phyloP scores from a whole-genome alignment of 2,113 vertebrate genomes.

The Neotoma lepida region DNA sequence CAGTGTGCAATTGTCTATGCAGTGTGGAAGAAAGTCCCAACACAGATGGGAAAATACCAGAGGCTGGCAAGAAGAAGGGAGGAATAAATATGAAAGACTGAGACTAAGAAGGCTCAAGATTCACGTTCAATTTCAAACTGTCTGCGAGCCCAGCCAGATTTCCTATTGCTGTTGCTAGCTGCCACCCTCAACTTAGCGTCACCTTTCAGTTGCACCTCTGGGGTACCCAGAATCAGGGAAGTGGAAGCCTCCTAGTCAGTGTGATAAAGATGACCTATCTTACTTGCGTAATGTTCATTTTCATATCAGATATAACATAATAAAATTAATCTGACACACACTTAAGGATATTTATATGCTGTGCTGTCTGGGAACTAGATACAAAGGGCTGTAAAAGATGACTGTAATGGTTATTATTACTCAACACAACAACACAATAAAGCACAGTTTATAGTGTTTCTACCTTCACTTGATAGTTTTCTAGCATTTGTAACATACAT shows the following conservation, averaged over 20 bases:
- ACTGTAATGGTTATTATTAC: neutral
- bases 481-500: neutral
- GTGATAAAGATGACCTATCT: neutral
- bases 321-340: neutral
- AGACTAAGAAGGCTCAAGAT: neutral
- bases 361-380: neutral
- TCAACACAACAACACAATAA: neutral
- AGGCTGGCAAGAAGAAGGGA: neutral
- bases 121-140: neutral
- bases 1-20: neutral
- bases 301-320: neutral
- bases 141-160: too few species aligned
- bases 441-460: neutral
- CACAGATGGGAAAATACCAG: conserved; percentile 5
- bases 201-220: fast-evolving
- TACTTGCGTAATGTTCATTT: neutral
- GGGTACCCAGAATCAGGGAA: neutral
- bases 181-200: neutral
- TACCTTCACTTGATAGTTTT: neutral
- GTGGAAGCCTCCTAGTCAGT: neutral
- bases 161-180: neutral
- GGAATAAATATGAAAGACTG: neutral
- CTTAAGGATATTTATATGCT: neutral
- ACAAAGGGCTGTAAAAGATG: neutral
- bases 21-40: neutral